Evolutionary conservation across 2,888 invertebrate genomes (phyloP), one percentile per base, ranked within the genome.

Genomic region (Xanthorhoe designata): DNA sequence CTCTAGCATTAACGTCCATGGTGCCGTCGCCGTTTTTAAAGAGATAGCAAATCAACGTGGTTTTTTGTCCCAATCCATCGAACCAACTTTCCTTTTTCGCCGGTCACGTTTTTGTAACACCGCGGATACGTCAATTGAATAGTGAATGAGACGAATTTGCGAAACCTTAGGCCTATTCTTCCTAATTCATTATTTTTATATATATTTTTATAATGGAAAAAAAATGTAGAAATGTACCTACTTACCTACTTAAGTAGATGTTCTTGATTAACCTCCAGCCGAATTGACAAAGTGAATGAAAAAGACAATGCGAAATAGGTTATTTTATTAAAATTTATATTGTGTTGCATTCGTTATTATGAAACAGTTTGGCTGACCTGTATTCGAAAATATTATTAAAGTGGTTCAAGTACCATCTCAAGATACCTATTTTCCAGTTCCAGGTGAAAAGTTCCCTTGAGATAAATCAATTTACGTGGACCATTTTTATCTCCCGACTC

Each of bases 391-490:
- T 45, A 45, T 45, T 45, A 15, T n/a, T 3, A 42, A 3, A 5
- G 47, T 47, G 8, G 47, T 47, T 15, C 49, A n/a, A 57, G 47
- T 38, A 5, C n/a, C 35, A 42, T 29, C 42, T 56, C 42, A n/a
- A 18, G 24, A 45, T 19, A 61, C 45, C 10, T 38, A 24, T 51
- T 56, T 29, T 51, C 10, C 53, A 57, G 61, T 61, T 61, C 38
- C 52, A 56, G 52, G 49, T 61, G 42, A 58, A 54, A 54, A 63
- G 32, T 53, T 60, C 24, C 50, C 61, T 53, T 69, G 65, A 66
- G 67, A 74, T 77, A 80, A 82, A 82, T 83, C 75, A 79, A 83
- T 81, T 81, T 78, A 60, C 66, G 32, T 68, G 68, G 61, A 72
- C 66, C 76, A 75, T 79, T 80, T 79, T 78, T 77, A 72, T 80